phyloP scores from a whole-genome alignment of 2,797 vertebrate genomes.

The Coendou prehensilis region DNA sequence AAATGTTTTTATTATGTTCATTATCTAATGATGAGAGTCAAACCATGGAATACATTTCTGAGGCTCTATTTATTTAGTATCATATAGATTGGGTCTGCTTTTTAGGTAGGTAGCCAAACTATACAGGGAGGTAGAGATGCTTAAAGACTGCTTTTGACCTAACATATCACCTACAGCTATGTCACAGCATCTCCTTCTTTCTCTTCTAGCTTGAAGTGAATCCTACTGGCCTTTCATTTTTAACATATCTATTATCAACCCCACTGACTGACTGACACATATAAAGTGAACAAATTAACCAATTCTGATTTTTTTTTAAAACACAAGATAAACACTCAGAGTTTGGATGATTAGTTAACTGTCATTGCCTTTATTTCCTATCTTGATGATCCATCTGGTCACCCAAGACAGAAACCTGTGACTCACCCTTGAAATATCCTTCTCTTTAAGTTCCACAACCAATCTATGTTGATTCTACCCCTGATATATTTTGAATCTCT shows the following conservation, averaged over 20 bases:
- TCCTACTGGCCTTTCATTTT: slow-evolving; percentile 37
- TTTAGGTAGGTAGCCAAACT: not conserved
- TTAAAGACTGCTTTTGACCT: slow-evolving; percentile 6
- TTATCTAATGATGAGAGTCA: slow-evolving; percentile 10
- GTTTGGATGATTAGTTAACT: slow-evolving; percentile 17
- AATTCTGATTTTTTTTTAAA: not conserved
- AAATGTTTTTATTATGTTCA: slow-evolving; percentile 50
- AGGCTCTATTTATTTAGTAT: slow-evolving; percentile 30
- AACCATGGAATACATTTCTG: not conserved
- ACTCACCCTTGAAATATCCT: not conserved
- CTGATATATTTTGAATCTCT: slow-evolving; percentile 54
- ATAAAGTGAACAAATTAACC: slow-evolving; percentile 37
- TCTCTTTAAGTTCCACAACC: slow-evolving; percentile 7
- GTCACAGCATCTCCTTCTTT: not conserved
- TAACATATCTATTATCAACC: not conserved
- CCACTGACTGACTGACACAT: not conserved
- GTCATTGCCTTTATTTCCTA: not conserved
- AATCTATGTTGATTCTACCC: slow-evolving; percentile 42
- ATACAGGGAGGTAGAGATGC: not conserved
- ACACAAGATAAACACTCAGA: not conserved
- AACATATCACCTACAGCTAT: slow-evolving; percentile 40
- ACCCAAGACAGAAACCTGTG: slow-evolving; percentile 27
- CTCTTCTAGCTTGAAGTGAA: slow-evolving; percentile 22
- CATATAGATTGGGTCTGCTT: not conserved
- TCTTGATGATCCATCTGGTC: slow-evolving; percentile 46